These are phyloP conservation scores for Leptopilina syphax DNA, from an alignment of 2,888 invertebrate genomes.

Conservation along the genomic window DNA sequence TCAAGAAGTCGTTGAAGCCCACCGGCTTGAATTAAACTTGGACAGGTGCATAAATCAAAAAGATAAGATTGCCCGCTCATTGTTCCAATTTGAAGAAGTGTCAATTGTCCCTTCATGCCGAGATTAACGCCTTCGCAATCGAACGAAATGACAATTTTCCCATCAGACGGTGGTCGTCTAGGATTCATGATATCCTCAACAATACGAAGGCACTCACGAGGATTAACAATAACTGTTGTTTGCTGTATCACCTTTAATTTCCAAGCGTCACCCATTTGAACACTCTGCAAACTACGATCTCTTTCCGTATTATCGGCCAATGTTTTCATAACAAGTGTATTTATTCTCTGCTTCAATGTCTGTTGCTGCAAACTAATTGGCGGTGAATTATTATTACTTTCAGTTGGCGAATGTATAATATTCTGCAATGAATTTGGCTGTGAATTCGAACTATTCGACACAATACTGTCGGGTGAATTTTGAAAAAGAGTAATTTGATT, in stretches of 20 bases:
- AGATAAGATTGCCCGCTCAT: slow-evolving; percentile 90
- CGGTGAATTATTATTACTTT: slow-evolving; percentile 68
- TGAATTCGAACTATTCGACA: slow-evolving; percentile 55
- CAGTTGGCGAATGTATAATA: slow-evolving; percentile 59
- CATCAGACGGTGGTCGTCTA: slow-evolving; percentile 64
- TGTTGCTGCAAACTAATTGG: slow-evolving; percentile 78
- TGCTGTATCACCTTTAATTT: slow-evolving; percentile 89
- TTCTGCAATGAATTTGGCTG: slow-evolving; percentile 63
- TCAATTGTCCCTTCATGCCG: slow-evolving; percentile 92
- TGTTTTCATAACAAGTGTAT: slow-evolving; percentile 91
- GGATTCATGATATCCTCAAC: slow-evolving; percentile 85
- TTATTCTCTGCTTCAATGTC: slow-evolving; percentile 91
- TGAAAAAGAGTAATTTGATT: slow-evolving; percentile 40
- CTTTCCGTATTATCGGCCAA: slow-evolving; percentile 90
- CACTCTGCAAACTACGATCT: slow-evolving; percentile 77
- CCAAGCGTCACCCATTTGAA: slow-evolving; percentile 84
- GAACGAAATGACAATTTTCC: slow-evolving; percentile 84
- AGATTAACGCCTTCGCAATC: slow-evolving; percentile 97
- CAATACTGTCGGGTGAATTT: slow-evolving; percentile 52
- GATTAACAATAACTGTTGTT: slow-evolving; percentile 88
- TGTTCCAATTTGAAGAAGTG: slow-evolving; percentile 91
- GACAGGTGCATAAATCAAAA: slow-evolving; percentile 92
- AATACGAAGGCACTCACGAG: slow-evolving; percentile 87
- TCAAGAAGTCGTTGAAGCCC: slow-evolving; percentile 90
- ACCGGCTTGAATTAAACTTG: slow-evolving; percentile 86